A percentile compares a stretch with the other conserved stretches of the same genome.
Conservation (phyloP, 2,797 vertebrate species). For the Thamnophis elegans region DNA sequence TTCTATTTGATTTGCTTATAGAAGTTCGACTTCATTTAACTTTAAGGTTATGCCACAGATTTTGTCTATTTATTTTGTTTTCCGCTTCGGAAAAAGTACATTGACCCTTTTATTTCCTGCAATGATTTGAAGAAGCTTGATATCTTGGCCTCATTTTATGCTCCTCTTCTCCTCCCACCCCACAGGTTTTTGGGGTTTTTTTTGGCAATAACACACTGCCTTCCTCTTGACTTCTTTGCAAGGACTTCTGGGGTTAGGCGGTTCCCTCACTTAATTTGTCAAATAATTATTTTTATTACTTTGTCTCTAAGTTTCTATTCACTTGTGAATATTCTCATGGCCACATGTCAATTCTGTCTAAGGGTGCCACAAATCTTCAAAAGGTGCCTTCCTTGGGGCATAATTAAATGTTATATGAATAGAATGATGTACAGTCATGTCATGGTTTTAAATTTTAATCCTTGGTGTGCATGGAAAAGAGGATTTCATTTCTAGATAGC, state of each 20-base stretch:
- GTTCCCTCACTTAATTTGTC: neutral
- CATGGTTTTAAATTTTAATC: neutral
- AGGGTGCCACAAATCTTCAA: neutral
- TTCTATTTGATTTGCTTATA: neutral
- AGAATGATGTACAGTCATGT: neutral
- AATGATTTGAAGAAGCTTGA: neutral
- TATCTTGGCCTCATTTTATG: neutral
- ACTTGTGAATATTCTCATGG: neutral
- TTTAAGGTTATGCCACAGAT: slow-evolving; percentile 1
- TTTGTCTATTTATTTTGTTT: slow-evolving; percentile 12
- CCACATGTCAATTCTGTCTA: neutral
- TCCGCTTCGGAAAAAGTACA: neutral
- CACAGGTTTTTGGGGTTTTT: neutral
- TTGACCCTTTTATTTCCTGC: neutral
- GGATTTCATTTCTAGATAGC: neutral
- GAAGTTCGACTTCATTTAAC: neutral
- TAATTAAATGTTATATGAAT: neutral
- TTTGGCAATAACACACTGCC: neutral
- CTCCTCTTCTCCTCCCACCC: neutral
- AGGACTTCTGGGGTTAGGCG: neutral
- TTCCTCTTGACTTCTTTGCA: slow-evolving; percentile 4
- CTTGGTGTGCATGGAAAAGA: neutral
- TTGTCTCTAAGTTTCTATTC: neutral
- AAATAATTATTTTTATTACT: neutral
- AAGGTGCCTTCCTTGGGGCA: neutral